Evolutionary conservation across 2,113 vertebrate genomes (phyloP), one percentile per base, ranked within the genome.

Genomic region (Nycticebus coucang): DNA sequence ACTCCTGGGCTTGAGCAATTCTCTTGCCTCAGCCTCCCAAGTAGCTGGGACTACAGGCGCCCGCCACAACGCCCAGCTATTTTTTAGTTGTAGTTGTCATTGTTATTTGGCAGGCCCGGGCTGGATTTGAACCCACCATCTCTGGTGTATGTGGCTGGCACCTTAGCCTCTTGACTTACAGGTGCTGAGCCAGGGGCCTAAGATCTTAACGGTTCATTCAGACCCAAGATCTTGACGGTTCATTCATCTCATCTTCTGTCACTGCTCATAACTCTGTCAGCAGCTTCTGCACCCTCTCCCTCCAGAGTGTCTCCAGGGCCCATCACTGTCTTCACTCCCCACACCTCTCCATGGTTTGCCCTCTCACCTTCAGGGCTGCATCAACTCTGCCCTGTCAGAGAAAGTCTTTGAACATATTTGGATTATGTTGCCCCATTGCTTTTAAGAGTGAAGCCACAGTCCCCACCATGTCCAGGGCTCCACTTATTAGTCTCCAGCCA

Each of bases 181-280:
- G 41, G 41, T 5, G 41, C 41, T 41, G 41, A 41, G 41, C 41
- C 41, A 41, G 41, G 41, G 41, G 41, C 41, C 41, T 41, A 41
- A 41, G 41, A 41, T 5, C 35, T 62, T 3, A 10, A 41, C 7
- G 17, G 0, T 62, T 60, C 2, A 0, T 30, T 30, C 50, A 8
- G n/a, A n/a, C n/a, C n/a, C n/a, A 4, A 26, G 60, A 28, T 5
- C 35, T 62, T 3, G 14, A 41, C 7, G 17, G 0, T 62, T 60
- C 2, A 0, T 30, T 30, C 50, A 8, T 53, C 0, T 45, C 0
- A 6, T 17, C 11, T 12, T 14, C 28, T 45, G 11, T 50, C 15
- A 0, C 13, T 37, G 19, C 2, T 0, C 0, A 0, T 4, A 2
- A 4, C 0, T 30, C 77, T 2, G 4, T 14, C 22, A 1, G 6